These are phyloP conservation scores for Embidobia sp. DNA, from an alignment of 2,888 invertebrate genomes.

Conservation along the genomic window DNA sequence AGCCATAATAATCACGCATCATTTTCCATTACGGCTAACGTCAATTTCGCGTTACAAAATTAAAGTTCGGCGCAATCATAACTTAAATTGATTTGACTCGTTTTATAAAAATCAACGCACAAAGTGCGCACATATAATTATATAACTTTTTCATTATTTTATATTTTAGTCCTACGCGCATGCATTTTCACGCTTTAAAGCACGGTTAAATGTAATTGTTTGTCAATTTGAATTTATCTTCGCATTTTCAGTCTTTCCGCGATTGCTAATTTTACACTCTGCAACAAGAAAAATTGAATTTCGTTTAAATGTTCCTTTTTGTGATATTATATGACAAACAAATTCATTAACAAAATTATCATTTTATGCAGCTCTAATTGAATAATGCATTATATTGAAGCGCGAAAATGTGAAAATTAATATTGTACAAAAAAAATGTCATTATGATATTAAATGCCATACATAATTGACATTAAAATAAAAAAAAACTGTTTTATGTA, in stretches of 20 bases:
- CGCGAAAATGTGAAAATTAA: too few relatives aligned
- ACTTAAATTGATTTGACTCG: constrained; percentile 42
- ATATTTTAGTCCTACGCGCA: constrained; percentile 17
- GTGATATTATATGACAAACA: neutral
- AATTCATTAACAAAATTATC: neutral
- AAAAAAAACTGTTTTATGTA: too few relatives aligned
- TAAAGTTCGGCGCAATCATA: constrained; percentile 26
- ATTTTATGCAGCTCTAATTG: neutral
- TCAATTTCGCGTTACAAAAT: constrained; percentile 26
- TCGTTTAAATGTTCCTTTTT: constrained; percentile 9
- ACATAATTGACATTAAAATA: too few relatives aligned
- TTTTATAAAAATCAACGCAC: constrained; percentile 32
- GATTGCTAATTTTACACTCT: constrained; percentile 34
- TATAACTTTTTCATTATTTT: constrained; percentile 38
- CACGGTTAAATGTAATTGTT: constrained; percentile 21
- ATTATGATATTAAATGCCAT: too few relatives aligned
- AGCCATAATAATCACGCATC: constrained; percentile 40
- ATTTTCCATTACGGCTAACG: constrained; percentile 38
- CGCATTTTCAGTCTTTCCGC: constrained; percentile 24
- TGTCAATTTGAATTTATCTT: constrained; percentile 31
- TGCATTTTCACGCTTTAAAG: constrained; percentile 37
- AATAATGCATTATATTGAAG: too few relatives aligned
- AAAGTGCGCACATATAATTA: constrained; percentile 38
- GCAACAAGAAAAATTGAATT: constrained; percentile 33
- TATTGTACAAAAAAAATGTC: too few relatives aligned